Evolutionary conservation across 2,888 invertebrate genomes (phyloP).

Genomic region (Cosmorhoe ocellata): DNA sequence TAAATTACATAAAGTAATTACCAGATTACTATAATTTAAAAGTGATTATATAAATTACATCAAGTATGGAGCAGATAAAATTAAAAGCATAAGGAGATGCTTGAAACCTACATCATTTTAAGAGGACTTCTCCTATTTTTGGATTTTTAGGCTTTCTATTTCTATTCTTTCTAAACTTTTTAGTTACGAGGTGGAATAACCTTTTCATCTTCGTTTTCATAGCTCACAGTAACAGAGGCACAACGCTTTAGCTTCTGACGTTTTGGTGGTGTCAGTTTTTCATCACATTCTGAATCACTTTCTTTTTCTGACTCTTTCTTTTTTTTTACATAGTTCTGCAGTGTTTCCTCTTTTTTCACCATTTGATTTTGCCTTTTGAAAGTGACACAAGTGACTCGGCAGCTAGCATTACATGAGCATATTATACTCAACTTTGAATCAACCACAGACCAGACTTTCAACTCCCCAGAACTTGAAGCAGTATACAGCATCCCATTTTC

Average conservation of each 20-base stretch:
- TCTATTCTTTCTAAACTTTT: constrained; percentile 62
- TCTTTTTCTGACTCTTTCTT: too few relatives aligned
- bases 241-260: constrained; percentile 60
- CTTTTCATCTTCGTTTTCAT: constrained; percentile 55
- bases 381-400: constrained; percentile 88
- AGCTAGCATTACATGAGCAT: constrained; percentile 84
- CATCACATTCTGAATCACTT: constrained; percentile 49
- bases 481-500: constrained; percentile 84
- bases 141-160: constrained; percentile 56
- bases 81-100: too few relatives aligned
- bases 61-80: too few relatives aligned
- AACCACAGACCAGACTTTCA: constrained; percentile 86
- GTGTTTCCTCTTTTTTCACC: constrained; percentile 70
- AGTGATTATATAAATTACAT: too few relatives aligned
- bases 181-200: constrained; percentile 48
- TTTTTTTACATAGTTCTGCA: too few relatives aligned
- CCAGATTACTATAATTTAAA: too few relatives aligned
- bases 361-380: constrained; percentile 77
- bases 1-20: too few relatives aligned
- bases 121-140: constrained; percentile 32
- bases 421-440: constrained; percentile 75
- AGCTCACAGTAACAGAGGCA: constrained; percentile 68
- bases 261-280: constrained; percentile 29
- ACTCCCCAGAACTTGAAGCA: constrained; percentile 89
- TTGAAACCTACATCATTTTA: too few relatives aligned